Percentiles rank a stretch among this genome's conserved stretches.
phyloP scores from a whole-genome alignment of 53 echinoderm and acorn worm species.

The Holothuria scabra region DNA sequence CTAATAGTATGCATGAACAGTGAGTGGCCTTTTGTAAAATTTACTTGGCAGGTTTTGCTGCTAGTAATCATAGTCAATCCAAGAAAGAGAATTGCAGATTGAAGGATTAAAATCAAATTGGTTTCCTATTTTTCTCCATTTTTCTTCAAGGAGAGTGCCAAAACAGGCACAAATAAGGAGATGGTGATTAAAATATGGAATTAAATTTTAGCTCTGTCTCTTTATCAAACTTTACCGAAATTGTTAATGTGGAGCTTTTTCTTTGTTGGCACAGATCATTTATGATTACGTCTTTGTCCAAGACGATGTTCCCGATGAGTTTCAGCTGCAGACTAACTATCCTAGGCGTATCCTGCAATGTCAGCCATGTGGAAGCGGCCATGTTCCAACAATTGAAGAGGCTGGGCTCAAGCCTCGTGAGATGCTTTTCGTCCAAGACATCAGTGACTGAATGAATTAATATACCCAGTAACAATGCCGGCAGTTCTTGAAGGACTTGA shows the following conservation, averaged over 20 bases:
- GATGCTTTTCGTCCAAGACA: constrained; percentile 96
- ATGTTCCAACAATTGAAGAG: constrained; percentile 65
- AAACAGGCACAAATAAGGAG: too few relatives aligned
- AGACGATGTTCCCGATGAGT: constrained; percentile 85
- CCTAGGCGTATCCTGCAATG: constrained; percentile 84
- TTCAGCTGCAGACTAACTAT: constrained; percentile 94
- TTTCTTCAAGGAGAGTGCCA: too few relatives aligned
- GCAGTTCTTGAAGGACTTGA: not conserved
- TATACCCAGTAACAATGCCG: not conserved
- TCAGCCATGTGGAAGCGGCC: constrained; percentile 51
- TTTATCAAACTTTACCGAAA: too few relatives aligned
- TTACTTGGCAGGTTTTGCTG: too few relatives aligned
- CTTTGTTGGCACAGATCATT: constrained; percentile 60
- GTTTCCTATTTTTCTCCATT: too few relatives aligned
- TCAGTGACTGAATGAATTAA: constrained; percentile 76
- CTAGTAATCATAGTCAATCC: too few relatives aligned
- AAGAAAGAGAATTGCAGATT: too few relatives aligned
- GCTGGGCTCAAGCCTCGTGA: constrained; percentile 79
- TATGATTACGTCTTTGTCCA: constrained; percentile 95
- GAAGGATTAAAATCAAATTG: too few relatives aligned
- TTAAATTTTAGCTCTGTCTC: too few relatives aligned
- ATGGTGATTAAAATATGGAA: too few relatives aligned
- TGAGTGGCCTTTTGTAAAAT: too few relatives aligned
- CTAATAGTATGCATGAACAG: too few relatives aligned
- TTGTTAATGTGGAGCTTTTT: not conserved